Evolutionary conservation across 1,140 invertebrate species (phyloP), one percentile per base, ranked within the genome.

Genomic region (Drosophila saltans): DNA sequence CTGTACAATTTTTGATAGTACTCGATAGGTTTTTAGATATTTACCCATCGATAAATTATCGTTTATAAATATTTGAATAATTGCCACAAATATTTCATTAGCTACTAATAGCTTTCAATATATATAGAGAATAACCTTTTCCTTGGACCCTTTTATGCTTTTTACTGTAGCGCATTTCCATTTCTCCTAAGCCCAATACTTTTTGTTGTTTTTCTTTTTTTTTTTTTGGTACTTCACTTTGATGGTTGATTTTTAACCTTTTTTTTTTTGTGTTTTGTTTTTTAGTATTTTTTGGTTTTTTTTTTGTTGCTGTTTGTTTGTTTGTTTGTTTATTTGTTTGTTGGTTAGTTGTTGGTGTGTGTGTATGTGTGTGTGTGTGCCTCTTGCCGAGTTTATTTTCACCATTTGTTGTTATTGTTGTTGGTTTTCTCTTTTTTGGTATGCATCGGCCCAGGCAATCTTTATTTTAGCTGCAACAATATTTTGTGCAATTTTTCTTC

Each of bases 201-300:
- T 16, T 16, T 16, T 16, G 16, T 16, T 16, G 16, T 16, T 16
- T 16, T 16, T 16, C 0, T 16, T 16, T 16, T 26, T 56, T 4
- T 28, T 48, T 40, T 10, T 61, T 45, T 52, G 41, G 65, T 59
- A 72, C 58, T 76, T 72, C 30, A 76, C 10, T 64, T 81, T 81
- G 63, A 68, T 77, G 78, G 52, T 62, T 77, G 79, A 77, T 81
- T 81, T 81, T 69, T 73, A 81, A 81, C 79, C 80, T 82, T 82
- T 72, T 82, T 82, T 72, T 82, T 48, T 61, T 60, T 66, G 7
- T 52, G 16, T 16, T 16, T 62, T 77, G 79, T 73, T 81, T 81
- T 81, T 69, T 73, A 81, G 81, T 78, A 79, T 82, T 82, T 72
- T 82, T 16, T 16, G 16, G 40, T 61, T 60, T 66, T 4, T 52